phyloP scores from a whole-genome alignment of 2,797 vertebrate species.

The Fistularia tabacaria region DNA sequence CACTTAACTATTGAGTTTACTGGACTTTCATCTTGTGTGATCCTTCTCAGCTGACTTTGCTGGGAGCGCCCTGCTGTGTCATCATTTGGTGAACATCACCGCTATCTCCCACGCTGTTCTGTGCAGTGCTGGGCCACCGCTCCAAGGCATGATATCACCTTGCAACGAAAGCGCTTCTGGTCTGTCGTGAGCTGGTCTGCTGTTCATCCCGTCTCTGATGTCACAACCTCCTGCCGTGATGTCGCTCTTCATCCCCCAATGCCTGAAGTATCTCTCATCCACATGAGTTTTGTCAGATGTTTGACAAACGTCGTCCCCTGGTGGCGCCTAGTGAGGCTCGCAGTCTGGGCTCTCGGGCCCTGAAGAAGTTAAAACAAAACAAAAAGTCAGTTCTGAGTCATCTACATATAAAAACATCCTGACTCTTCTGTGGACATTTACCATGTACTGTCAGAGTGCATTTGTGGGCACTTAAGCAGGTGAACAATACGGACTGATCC shows the following conservation, averaged over 20 bases:
- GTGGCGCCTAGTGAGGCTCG: constrained; percentile 82
- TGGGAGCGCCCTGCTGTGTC: constrained; percentile 27
- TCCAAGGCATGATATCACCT: constrained; percentile 47
- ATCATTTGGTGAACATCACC: constrained; percentile 26
- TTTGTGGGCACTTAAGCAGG: too few relatives aligned
- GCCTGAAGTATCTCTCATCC: background rate
- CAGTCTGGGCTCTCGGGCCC: constrained; percentile 89
- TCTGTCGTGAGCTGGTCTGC: constrained; percentile 14
- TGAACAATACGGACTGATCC: too few relatives aligned
- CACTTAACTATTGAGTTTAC: background rate
- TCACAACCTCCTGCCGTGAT: constrained; percentile 12
- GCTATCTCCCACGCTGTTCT: background rate
- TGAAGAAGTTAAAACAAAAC: constrained; percentile 56
- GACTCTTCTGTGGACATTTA: too few relatives aligned
- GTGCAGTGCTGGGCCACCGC: constrained; percentile 3
- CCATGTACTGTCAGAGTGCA: too few relatives aligned
- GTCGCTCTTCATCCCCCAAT: constrained; percentile 6
- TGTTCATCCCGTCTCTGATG: constrained; percentile 17
- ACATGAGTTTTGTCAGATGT: constrained; percentile 69
- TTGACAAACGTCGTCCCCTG: constrained; percentile 84
- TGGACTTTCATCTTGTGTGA: background rate
- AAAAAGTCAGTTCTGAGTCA: background rate
- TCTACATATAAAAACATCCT: too few relatives aligned
- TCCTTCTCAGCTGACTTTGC: constrained; percentile 4
- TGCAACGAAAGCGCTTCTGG: background rate